phyloP scores from a whole-genome alignment of 2,113 vertebrate species.

The Plecotus auritus region DNA sequence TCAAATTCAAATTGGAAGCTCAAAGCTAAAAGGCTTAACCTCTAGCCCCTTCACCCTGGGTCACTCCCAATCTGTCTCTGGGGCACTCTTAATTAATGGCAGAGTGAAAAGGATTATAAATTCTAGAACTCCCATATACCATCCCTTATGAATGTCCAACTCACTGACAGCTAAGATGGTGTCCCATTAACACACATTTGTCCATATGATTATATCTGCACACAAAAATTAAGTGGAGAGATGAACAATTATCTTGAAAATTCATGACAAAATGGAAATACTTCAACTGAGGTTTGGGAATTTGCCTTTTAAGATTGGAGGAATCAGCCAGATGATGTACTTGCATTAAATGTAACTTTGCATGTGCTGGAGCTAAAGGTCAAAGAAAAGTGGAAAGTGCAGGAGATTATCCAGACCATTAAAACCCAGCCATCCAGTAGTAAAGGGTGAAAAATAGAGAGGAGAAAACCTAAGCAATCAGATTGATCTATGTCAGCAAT shows the following conservation, averaged over 20 bases:
- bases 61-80: constrained; percentile 52
- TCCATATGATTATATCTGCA: constrained; percentile 30
- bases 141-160: not conserved
- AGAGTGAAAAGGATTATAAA: constrained; percentile 49
- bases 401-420: not conserved
- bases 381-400: not conserved
- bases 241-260: constrained; percentile 52
- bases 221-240: constrained; percentile 44
- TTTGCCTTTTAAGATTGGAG: constrained; percentile 42
- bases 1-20: constrained; percentile 50
- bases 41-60: constrained; percentile 56
- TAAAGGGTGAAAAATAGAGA: not conserved
- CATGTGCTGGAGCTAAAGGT: not conserved
- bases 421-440: not conserved
- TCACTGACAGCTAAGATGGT: not conserved
- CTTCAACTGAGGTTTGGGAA: constrained; percentile 29
- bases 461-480: not conserved
- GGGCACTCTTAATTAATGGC: constrained; percentile 61
- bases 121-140: constrained; percentile 49
- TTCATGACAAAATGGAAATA: constrained; percentile 23
- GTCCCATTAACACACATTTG: constrained; percentile 44
- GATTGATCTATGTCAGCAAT: not conserved
- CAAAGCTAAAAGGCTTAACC: constrained; percentile 65
- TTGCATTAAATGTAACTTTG: constrained; percentile 24
- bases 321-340: constrained; percentile 48